These are phyloP conservation scores for Caretta caretta DNA, from an alignment of 2,113 vertebrate genomes.

Conservation along the genomic window DNA sequence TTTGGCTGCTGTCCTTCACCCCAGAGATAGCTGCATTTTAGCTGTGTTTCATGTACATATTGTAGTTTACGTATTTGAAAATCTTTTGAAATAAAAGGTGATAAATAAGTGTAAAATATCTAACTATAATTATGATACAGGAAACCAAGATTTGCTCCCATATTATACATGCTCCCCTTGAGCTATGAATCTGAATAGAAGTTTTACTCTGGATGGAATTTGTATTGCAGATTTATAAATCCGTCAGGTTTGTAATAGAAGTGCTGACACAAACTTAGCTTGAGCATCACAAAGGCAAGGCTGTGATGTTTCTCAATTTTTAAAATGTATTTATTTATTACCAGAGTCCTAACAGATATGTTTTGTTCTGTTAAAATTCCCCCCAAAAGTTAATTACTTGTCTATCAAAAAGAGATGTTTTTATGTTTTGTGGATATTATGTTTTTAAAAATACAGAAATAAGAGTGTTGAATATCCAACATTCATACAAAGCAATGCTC, in stretches of 20 bases:
- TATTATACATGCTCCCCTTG: not conserved
- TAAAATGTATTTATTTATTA: constrained; percentile 50
- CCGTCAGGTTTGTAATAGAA: constrained; percentile 47
- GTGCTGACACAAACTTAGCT: constrained; percentile 23
- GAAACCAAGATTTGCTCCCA: not conserved
- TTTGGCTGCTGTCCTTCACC: not conserved
- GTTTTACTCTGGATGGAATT: constrained; percentile 3
- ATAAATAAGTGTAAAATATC: not conserved
- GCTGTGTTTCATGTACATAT: not conserved
- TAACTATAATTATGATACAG: not conserved
- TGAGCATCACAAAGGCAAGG: constrained; percentile 13
- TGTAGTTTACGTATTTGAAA: not conserved
- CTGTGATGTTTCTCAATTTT: constrained; percentile 16
- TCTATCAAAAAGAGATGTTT: constrained; percentile 65
- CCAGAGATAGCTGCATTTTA: not conserved
- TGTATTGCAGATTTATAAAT: constrained; percentile 41
- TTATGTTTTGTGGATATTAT: constrained; percentile 35
- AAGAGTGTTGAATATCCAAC: not conserved
- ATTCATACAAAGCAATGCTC: not conserved
- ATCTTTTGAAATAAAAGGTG: not conserved
- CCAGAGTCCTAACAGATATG: constrained; percentile 33
- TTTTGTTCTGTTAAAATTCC: constrained; percentile 41
- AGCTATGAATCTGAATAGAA: constrained; percentile 41
- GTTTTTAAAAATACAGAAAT: constrained; percentile 23
- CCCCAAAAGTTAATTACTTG: constrained; percentile 64